Conservation (phyloP, 2,113 vertebrate species). For the Rostratula benghalensis region DNA sequence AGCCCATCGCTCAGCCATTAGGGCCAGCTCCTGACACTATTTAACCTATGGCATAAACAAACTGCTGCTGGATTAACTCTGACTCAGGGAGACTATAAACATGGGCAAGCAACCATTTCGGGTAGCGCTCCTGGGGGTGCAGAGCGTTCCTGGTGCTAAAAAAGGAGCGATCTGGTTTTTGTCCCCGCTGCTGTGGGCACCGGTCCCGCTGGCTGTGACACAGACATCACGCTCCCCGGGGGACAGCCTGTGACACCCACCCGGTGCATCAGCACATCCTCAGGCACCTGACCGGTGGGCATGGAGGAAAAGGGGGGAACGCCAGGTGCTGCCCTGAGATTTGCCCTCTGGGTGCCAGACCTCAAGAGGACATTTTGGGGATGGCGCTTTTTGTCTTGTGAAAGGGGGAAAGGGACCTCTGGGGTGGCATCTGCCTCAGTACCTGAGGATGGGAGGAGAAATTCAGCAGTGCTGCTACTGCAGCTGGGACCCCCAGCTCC, state of each 20-base stretch:
- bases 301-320: background rate
- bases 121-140: background rate
- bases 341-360: background rate
- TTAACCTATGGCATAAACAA: conserved; percentile 44
- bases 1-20: background rate
- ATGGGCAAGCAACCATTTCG: background rate
- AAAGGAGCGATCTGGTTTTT: conserved; percentile 52
- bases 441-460: background rate
- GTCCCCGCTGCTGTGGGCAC: background rate
- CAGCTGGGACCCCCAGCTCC: background rate
- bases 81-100: conserved; percentile 35
- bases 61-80: background rate
- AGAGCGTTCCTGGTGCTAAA: background rate
- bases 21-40: background rate
- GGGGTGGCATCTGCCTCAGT: background rate
- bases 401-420: background rate
- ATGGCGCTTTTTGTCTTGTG: background rate
- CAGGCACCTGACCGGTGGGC: background rate
- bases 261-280: fast-evolving
- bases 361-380: background rate
- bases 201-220: fast-evolving
- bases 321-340: background rate
- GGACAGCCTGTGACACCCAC: background rate
- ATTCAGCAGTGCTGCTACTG: background rate
- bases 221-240: fast-evolving